A percentile compares a stretch with the other conserved stretches of the same genome.
phyloP scores from a whole-genome alignment of 2,888 invertebrate species.

The Leucoptera coffeella region DNA sequence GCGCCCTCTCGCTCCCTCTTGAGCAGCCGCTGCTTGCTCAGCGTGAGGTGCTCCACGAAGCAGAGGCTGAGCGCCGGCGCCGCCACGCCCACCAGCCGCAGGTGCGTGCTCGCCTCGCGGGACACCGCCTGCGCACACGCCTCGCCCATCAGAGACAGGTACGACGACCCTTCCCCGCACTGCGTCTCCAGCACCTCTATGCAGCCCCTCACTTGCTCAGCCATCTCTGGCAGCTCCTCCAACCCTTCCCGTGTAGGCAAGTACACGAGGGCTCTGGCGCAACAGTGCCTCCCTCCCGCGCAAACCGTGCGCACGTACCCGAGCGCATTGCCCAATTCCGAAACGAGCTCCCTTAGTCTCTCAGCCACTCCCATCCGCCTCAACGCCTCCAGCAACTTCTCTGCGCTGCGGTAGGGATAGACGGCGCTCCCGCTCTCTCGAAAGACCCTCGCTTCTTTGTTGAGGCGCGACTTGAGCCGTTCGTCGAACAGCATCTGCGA shows the following conservation, averaged over 20 bases:
- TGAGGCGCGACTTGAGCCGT: conserved; percentile 89
- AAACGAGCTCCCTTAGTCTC: conserved; percentile 81
- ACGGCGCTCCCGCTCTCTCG: conserved; percentile 65
- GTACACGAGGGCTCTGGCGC: conserved; percentile 86
- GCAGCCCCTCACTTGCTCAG: conserved; percentile 70
- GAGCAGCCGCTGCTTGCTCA: conserved; percentile 86
- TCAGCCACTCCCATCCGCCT: conserved; percentile 76
- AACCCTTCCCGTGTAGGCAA: conserved; percentile 69
- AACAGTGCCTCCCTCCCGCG: conserved; percentile 89
- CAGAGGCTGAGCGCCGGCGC: conserved; percentile 91
- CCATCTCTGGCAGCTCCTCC: conserved; percentile 58
- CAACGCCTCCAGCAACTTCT: conserved; percentile 89
- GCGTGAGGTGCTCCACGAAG: conserved; percentile 88
- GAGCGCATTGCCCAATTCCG: conserved; percentile 94
- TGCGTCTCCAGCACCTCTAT: conserved; percentile 74
- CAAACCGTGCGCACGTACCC: conserved; percentile 92
- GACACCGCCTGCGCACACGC: conserved; percentile 88
- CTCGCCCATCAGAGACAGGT: conserved; percentile 82
- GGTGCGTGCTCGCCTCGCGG: conserved; percentile 79
- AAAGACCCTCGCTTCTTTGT: conserved; percentile 82
- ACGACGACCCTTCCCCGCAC: conserved; percentile 84
- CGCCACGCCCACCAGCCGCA: conserved; percentile 88
- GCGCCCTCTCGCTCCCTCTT: conserved; percentile 85
- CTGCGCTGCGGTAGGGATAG: conserved; percentile 85
- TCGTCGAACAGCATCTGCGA: conserved; percentile 98